These are phyloP conservation scores for Delphinus delphis DNA, from an alignment of 2,113 vertebrate species.

Conservation along the genomic window DNA sequence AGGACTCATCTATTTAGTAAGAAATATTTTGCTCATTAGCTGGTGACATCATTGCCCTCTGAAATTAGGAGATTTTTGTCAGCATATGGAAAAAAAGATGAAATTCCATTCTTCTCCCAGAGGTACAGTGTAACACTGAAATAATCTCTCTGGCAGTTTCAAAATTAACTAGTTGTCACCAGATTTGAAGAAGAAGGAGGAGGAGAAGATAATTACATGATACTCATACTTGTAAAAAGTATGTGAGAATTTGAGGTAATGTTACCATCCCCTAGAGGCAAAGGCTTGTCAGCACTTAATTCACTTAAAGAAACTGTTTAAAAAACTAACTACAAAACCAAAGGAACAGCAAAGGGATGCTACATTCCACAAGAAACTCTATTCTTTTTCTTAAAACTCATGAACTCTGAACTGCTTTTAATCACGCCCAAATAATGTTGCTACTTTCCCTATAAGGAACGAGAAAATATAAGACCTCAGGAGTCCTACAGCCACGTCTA, in stretches of 20 bases:
- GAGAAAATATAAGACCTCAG: neutral
- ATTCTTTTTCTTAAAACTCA: neutral
- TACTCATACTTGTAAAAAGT: slow-evolving; percentile 55
- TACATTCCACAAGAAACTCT: neutral
- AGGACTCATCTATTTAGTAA: slow-evolving; percentile 70
- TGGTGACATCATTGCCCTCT: slow-evolving; percentile 79
- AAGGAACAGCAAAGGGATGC: neutral
- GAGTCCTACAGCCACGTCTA: neutral
- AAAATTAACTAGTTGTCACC: slow-evolving; percentile 80
- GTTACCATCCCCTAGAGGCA: neutral
- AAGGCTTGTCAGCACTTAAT: slow-evolving; percentile 62
- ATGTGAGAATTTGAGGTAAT: slow-evolving; percentile 58
- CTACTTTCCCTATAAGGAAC: neutral
- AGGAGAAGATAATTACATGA: slow-evolving; percentile 39
- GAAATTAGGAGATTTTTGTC: slow-evolving; percentile 82
- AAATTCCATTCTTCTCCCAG: slow-evolving; percentile 81
- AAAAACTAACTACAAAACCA: slow-evolving; percentile 33
- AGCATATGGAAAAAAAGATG: slow-evolving; percentile 70
- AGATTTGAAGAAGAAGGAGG: slow-evolving; percentile 18
- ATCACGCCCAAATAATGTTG: neutral
- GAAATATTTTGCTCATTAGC: slow-evolving; percentile 80
- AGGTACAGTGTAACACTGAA: slow-evolving; percentile 77
- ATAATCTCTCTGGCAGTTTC: slow-evolving; percentile 80
- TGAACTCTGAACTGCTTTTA: neutral
- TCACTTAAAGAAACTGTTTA: slow-evolving; percentile 46